Conservation (phyloP, 2,113 vertebrate species). For the Corydoras maculifer region DNA sequence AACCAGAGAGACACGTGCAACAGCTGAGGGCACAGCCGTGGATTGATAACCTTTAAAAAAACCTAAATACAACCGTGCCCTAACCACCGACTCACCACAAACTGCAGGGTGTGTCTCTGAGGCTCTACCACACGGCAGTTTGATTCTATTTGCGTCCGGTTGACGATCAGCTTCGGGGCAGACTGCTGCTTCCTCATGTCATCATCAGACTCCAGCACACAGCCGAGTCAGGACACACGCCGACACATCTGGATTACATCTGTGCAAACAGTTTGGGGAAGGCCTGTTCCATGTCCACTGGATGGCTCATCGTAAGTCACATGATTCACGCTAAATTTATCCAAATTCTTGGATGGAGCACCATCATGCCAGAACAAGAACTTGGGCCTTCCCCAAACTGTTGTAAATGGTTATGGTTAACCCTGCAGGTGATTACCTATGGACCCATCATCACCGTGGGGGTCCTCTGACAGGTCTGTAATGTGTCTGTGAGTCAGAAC, state of each 20-base stretch:
- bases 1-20: too few relatives aligned
- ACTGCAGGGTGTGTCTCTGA: conserved; percentile 67
- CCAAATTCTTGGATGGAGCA: too few relatives aligned
- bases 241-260: background rate
- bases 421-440: too few relatives aligned
- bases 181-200: conserved; percentile 45
- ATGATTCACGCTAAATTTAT: too few relatives aligned
- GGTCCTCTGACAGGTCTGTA: too few relatives aligned
- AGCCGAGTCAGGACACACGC: background rate
- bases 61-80: conserved; percentile 50
- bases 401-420: too few relatives aligned
- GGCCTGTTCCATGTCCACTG: too few relatives aligned
- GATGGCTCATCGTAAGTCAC: too few relatives aligned
- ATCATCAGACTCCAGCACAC: conserved; percentile 1
- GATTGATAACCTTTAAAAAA: conserved; percentile 47
- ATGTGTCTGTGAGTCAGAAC: too few relatives aligned
- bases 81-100: conserved; percentile 63
- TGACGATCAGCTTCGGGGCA: conserved; percentile 45
- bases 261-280: background rate
- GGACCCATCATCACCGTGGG: too few relatives aligned
- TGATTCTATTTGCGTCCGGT: conserved; percentile 60
- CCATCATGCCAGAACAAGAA: too few relatives aligned
- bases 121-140: conserved; percentile 54
- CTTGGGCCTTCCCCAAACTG: too few relatives aligned
- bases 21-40: conserved; percentile 22